Percentiles rank a stretch among this genome's conserved stretches.
Evolutionary conservation across 2,113 vertebrate species (phyloP).

Genomic region (Mustela lutreola): DNA sequence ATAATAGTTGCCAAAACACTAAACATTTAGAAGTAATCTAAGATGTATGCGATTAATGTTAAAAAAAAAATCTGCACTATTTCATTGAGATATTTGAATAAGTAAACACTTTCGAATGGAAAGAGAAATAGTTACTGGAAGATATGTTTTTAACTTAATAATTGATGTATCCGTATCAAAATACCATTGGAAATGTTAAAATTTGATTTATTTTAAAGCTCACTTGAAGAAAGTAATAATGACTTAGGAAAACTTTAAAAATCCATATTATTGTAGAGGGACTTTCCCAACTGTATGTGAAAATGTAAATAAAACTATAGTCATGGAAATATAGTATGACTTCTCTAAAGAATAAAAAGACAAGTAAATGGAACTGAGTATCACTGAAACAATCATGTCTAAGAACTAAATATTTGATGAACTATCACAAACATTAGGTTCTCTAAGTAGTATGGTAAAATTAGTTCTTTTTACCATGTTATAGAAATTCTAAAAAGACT

Average conservation of each 20-base stretch:
- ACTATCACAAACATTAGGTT: neutral
- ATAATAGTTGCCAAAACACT: neutral
- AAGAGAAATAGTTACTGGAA: neutral
- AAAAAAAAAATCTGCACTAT: neutral
- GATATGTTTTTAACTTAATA: neutral
- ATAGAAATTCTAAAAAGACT: neutral
- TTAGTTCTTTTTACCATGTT: neutral
- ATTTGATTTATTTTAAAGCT: neutral
- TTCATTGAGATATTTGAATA: neutral
- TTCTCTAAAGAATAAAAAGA: conserved; percentile 16
- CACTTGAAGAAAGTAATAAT: neutral
- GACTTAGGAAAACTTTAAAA: neutral
- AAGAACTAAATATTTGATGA: conserved; percentile 8
- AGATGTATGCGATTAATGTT: neutral
- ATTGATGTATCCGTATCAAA: conserved; percentile 6
- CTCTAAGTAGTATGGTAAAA: neutral
- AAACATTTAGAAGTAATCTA: conserved; percentile 48
- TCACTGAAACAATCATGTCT: neutral
- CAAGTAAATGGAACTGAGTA: neutral
- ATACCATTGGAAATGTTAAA: neutral
- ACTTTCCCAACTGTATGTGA: neutral
- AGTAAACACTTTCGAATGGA: neutral
- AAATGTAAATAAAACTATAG: neutral
- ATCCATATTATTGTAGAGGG: neutral
- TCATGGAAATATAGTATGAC: neutral